These are phyloP conservation scores for Enhydra lutris DNA, from an alignment of 2,113 vertebrate genomes.

Conservation along the genomic window DNA sequence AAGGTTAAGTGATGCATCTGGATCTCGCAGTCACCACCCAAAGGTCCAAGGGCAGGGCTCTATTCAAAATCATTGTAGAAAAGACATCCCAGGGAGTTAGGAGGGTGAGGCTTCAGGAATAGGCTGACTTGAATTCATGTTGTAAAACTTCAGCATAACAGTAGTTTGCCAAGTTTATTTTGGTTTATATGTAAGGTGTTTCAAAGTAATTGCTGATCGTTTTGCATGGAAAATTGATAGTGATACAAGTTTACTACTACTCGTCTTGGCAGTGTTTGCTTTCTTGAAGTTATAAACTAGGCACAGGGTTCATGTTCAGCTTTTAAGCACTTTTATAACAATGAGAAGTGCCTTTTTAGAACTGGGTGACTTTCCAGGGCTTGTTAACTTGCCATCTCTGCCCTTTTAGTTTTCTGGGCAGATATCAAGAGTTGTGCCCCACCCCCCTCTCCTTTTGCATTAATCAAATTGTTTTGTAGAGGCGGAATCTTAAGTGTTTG, in stretches of 20 bases:
- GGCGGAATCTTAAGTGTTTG: not conserved
- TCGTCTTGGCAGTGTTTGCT: not conserved
- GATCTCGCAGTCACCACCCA: no score
- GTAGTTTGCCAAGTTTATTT: not conserved
- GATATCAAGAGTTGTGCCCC: not conserved
- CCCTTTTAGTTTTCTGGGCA: not conserved
- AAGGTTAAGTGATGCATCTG: not conserved
- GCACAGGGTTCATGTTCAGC: not conserved
- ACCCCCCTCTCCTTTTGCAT: not conserved
- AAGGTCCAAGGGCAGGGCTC: not conserved
- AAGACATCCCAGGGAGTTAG: not conserved
- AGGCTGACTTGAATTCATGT: not conserved
- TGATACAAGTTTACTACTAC: not conserved
- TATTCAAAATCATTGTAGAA: conserved; percentile 1
- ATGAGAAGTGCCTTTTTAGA: conserved; percentile 54
- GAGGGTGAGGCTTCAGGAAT: not conserved
- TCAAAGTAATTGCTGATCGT: not conserved
- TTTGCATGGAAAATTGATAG: not conserved
- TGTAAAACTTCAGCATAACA: not conserved
- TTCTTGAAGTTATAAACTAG: not conserved
- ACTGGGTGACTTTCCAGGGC: not conserved
- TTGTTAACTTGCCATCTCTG: not conserved
- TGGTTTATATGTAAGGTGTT: not conserved
- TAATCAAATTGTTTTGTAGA: not conserved
- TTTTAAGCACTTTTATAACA: conserved; percentile 56